Conservation (phyloP, 1,140 invertebrate genomes). For the Carposina sasakii region DNA sequence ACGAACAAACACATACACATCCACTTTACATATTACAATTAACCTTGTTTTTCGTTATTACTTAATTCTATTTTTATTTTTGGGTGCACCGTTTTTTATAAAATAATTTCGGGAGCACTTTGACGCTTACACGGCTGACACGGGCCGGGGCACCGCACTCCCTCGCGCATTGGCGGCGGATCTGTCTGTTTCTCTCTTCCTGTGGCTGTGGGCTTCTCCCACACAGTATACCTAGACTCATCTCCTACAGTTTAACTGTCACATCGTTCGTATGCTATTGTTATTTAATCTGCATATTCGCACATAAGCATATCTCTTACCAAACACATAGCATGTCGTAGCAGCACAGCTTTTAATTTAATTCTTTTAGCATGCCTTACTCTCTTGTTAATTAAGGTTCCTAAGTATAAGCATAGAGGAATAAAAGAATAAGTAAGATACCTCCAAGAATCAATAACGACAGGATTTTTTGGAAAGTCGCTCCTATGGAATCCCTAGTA, state of each 20-base stretch:
- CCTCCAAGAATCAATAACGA: too few species aligned
- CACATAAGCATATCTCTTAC: slow-evolving; percentile 12
- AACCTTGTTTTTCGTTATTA: slow-evolving; percentile 35
- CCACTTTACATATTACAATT: slow-evolving; percentile 59
- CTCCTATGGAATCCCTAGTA: too few species aligned
- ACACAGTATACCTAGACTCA: slow-evolving; percentile 47
- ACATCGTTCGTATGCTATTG: too few species aligned
- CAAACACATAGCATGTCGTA: too few species aligned
- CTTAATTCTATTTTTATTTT: slow-evolving; percentile 39
- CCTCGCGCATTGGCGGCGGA: slow-evolving; percentile 64
- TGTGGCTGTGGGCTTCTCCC: slow-evolving; percentile 67
- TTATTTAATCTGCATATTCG: slow-evolving; percentile 10
- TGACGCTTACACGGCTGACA: slow-evolving; percentile 61
- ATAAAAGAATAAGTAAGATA: too few species aligned
- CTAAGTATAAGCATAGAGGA: too few species aligned
- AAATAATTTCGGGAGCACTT: slow-evolving; percentile 54
- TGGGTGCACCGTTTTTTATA: slow-evolving; percentile 49
- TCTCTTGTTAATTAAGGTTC: too few species aligned
- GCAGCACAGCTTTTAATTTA: too few species aligned
- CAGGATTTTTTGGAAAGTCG: too few species aligned
- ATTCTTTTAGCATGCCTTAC: too few species aligned
- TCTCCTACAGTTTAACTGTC: too few species aligned
- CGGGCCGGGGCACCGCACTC: slow-evolving; percentile 58
- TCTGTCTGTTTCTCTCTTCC: slow-evolving; percentile 74
- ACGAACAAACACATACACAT: slow-evolving; percentile 61